phyloP scores from a whole-genome alignment of 2,888 invertebrate species.

The Anorthoa munda region DNA sequence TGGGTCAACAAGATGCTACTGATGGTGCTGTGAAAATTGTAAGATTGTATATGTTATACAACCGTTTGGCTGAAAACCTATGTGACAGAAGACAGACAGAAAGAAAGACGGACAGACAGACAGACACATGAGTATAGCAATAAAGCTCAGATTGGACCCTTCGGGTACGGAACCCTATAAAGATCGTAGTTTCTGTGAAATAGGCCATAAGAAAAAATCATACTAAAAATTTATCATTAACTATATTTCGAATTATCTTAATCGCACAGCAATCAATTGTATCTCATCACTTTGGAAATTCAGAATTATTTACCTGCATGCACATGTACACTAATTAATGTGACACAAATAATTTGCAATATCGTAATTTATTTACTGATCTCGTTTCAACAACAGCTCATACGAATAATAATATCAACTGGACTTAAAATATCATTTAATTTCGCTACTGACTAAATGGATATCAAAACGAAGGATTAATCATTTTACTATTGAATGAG shows the following conservation, averaged over 20 bases:
- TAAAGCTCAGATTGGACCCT: too few relatives aligned
- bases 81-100: too few relatives aligned
- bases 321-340: not conserved
- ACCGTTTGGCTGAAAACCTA: too few relatives aligned
- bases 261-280: not conserved
- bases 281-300: not conserved
- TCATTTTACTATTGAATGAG: conserved; percentile 21
- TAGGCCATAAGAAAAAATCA: too few relatives aligned
- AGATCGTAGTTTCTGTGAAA: too few relatives aligned
- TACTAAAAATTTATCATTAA: too few relatives aligned
- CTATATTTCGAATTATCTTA: not conserved
- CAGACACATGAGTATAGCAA: too few relatives aligned
- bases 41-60: too few relatives aligned
- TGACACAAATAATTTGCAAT: conserved; percentile 9
- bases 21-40: too few relatives aligned
- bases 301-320: conserved; percentile 1
- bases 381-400: not conserved
- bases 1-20: too few relatives aligned
- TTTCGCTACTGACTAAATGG: conserved; percentile 6
- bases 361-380: conserved; percentile 25
- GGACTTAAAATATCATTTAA: not conserved
- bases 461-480: conserved; percentile 24
- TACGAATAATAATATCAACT: conserved; percentile 7
- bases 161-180: too few relatives aligned
- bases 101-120: too few relatives aligned